Conservation (phyloP, 2,113 vertebrate genomes). For the Urocitellus parryii region DNA sequence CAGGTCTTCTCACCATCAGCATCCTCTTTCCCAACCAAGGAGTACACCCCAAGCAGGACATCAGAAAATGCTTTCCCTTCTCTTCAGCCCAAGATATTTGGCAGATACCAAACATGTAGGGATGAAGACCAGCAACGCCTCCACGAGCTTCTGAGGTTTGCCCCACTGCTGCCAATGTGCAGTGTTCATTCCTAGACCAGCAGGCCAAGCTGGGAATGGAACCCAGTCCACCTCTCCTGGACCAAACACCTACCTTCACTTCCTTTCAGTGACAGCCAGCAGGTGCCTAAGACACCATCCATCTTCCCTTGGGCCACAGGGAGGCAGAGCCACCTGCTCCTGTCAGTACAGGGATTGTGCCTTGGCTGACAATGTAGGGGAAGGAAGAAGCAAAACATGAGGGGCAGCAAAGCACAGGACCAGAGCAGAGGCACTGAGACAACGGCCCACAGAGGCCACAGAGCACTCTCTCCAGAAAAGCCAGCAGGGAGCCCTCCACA, state of each 20-base stretch:
- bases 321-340: not conserved
- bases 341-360: not conserved
- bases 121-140: fast-evolving
- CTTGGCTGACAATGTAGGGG: fast-evolving
- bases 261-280: not conserved
- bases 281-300: not conserved
- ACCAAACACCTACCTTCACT: fast-evolving
- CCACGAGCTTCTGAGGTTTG: not conserved
- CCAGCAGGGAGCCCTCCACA: not conserved
- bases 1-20: not conserved
- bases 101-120: not conserved
- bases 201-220: not conserved
- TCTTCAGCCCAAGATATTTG: too few species aligned
- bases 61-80: not conserved
- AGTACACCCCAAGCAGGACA: not conserved
- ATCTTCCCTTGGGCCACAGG: not conserved
- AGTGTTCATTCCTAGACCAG: too few species aligned
- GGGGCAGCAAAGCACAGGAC: not conserved
- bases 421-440: not conserved
- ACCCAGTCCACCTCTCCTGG: not conserved
- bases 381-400: conserved; percentile 59
- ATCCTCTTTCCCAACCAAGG: too few species aligned
- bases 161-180: too few species aligned
- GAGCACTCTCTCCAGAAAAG: not conserved
- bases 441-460: not conserved